Evolutionary conservation across 2,888 invertebrate genomes (phyloP), one percentile per base, ranked within the genome.

Genomic region (Drosophila anceps): DNA sequence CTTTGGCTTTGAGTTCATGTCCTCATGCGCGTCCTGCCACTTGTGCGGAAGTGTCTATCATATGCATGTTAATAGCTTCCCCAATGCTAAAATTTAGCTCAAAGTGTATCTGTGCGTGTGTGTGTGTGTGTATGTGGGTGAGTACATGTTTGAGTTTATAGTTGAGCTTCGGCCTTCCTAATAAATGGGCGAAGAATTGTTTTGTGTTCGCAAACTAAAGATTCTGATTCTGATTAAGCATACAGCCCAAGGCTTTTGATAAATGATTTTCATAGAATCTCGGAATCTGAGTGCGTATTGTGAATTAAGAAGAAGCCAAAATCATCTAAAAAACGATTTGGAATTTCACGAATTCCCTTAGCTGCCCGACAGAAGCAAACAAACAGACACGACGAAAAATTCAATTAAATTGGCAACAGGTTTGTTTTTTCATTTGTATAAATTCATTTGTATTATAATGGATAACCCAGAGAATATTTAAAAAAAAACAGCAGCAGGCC

Each of bases 41-140:
- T 84, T 79, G 73, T 76, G 76, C 88, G 84, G 84, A 89, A 85
- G 88, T 89, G 85, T 80, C 90, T 80, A 89, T 87, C 89, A 84
- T 89, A 89, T 87, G 85, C 85, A 87, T 87, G 83, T 84, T 87
- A 89, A 85, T 84, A 84, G 75, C 82, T 78, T 73, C 57, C 77
- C 62, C 48, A 53, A 37, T 33, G 48, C 48, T 58, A 24, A 59
- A 62, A 71, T 60, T 69, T 54, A 54, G 44, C 43, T 43, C 60
- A 62, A 24, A 20, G 44, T 20, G 10, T 44, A 29, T 54, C 39
- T 33, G 2, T 41, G 9, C n/a, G n/a, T 51, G 24, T 57, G 41
- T 35, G 29, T 55, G 18, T 18, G 20, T 15, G 35, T 13, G 13
- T 12, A 1, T 18, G 31, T 55, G 39, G 13, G n/a, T 41, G n/a